Evolutionary conservation across 2,888 invertebrate species (phyloP), one percentile per base, ranked within the genome.

Genomic region (Macroteleia sp.): DNA sequence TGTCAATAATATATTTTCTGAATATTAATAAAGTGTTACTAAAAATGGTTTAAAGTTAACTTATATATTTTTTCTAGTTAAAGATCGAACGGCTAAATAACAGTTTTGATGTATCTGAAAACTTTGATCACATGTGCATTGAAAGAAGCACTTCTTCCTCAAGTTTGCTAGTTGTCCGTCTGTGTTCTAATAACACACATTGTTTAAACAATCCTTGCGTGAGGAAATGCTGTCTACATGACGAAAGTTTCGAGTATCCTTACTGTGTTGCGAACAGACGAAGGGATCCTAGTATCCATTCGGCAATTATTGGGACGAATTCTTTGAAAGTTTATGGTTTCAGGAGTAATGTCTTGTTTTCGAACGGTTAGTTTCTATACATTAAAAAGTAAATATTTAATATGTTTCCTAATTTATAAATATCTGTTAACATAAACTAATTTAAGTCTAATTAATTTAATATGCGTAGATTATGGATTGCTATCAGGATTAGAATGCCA

Each of bases 31-130:
- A n/a, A n/a, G n/a, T n/a, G n/a, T n/a, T n/a, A n/a, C n/a, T n/a
- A n/a, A n/a, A n/a, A n/a, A n/a, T n/a, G n/a, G n/a, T n/a, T n/a
- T n/a, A n/a, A n/a, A n/a, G n/a, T n/a, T n/a, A n/a, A n/a, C n/a
- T n/a, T n/a, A n/a, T n/a, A n/a, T n/a, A n/a, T n/a, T n/a, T n/a
- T 44, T 17, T 54, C 1, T 36, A 71, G 71, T 44, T 70, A 10
- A 5, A 25, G 3, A 20, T 69, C 19, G 25, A 14, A 14, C 17
- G 30, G 41, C 10, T 71, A 48, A 71, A 71, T 28, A 52, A 14
- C 1, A 62, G 62, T n/a, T 64, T 73, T 28, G 71, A 73, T 22
- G 9, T 64, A n/a, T 57, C 64, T 8, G 20, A 56, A 54, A 62
- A 50, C 25, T 39, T 30, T 36, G 20, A 64, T 3, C 8, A 30